A percentile compares a stretch with the other conserved stretches of the same genome.
Conservation (phyloP, 1,140 invertebrate species). For the Platyura marginata region DNA sequence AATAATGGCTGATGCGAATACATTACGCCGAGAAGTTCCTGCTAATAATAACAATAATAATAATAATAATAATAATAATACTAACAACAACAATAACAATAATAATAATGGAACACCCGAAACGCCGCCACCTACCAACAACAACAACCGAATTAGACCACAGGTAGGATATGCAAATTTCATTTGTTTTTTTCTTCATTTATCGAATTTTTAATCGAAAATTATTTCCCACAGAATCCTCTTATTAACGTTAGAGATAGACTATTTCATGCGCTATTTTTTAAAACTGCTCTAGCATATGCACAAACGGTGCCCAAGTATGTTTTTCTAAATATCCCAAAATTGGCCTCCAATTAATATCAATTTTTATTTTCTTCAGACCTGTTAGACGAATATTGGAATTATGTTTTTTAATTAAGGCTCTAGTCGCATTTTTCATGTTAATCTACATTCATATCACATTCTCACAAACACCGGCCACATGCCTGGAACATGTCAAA, state of each 20-base stretch:
- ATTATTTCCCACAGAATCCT: conserved; percentile 52
- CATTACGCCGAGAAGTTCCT: too few relatives aligned
- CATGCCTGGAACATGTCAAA: conserved; percentile 79
- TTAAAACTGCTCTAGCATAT: conserved; percentile 77
- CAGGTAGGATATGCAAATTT: too few relatives aligned
- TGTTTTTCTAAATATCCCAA: not conserved
- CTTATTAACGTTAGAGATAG: conserved; percentile 74
- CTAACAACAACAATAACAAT: too few relatives aligned
- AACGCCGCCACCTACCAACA: too few relatives aligned
- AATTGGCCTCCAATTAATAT: not conserved
- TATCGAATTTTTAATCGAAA: too few relatives aligned
- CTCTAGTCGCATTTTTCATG: conserved; percentile 73
- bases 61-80: too few relatives aligned
- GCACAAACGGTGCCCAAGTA: conserved; percentile 61
- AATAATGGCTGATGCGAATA: too few relatives aligned
- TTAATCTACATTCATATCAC: conserved; percentile 89
- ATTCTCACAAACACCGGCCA: conserved; percentile 82
- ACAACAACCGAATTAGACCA: too few relatives aligned
- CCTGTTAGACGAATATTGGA: conserved; percentile 75
- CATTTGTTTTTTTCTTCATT: too few relatives aligned
- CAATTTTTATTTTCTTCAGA: conserved; percentile 18
- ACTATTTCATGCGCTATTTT: conserved; percentile 90
- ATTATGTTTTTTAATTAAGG: conserved; percentile 78
- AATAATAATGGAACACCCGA: too few relatives aligned
- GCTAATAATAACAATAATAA: too few relatives aligned